A percentile compares a stretch with the other conserved stretches of the same genome.
Conservation (phyloP, 2,888 invertebrate species). For the Emmelina monodactyla region DNA sequence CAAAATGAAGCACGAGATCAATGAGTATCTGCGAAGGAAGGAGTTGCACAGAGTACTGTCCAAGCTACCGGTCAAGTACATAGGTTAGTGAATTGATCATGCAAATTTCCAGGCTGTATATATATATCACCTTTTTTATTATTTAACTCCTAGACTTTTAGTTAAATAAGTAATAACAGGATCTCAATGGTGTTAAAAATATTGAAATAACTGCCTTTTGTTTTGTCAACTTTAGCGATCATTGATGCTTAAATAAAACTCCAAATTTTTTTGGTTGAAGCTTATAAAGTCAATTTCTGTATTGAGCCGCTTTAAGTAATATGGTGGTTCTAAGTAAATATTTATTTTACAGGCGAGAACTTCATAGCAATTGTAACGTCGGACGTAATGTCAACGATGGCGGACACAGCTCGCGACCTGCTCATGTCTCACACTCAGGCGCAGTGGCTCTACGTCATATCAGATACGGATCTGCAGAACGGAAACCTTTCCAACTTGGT, state of each 20-base stretch:
- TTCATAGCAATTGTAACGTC: constrained; percentile 71
- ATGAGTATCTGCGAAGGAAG: constrained; percentile 45
- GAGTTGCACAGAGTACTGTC: constrained; percentile 52
- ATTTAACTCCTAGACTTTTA: no score
- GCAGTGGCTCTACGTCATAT: constrained; percentile 84
- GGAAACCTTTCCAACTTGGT: constrained; percentile 64
- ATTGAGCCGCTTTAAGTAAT: no score
- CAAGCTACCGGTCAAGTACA: constrained; percentile 48
- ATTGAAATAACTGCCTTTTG: no score
- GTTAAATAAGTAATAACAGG: no score
- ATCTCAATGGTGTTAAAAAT: no score
- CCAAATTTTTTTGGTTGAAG: no score
- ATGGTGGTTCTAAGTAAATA: no score
- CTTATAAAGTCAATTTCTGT: no score
- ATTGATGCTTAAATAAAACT: no score
- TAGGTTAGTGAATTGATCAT: constrained; percentile 48
- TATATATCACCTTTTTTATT: no score
- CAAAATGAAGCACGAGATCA: constrained; percentile 56
- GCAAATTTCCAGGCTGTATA: no score
- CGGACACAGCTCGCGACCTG: constrained; percentile 72
- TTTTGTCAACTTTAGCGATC: no score
- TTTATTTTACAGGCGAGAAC: constrained; percentile 43
- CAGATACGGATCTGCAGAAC: constrained; percentile 61
- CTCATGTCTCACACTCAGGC: constrained; percentile 74
- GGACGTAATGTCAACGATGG: constrained; percentile 69